Percentiles rank a stretch among this genome's conserved stretches.
Conservation (phyloP, 2,113 vertebrate species). For the Cyprinodon tularosa region DNA sequence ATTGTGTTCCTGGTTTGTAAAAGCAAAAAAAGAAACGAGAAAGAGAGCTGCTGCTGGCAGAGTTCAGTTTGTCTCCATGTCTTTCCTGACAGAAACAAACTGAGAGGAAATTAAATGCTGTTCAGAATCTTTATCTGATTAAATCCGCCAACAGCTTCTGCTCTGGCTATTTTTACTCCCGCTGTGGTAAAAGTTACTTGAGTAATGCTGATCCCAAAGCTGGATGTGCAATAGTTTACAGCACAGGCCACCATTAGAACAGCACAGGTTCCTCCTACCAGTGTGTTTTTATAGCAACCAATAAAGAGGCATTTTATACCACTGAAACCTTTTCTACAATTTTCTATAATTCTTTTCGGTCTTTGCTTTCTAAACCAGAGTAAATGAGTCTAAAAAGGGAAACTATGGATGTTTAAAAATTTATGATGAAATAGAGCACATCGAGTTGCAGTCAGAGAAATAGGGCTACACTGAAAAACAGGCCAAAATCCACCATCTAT, state of each 20-base stretch:
- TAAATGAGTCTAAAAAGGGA: not conserved
- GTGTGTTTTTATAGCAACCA: not conserved
- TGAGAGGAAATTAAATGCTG: constrained; percentile 11
- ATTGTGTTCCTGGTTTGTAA: constrained; percentile 43
- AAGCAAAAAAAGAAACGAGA: constrained; percentile 27
- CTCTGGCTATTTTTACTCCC: not conserved
- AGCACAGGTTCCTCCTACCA: not conserved
- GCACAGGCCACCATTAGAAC: not conserved
- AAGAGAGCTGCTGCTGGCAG: constrained; percentile 51
- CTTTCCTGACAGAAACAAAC: constrained; percentile 5
- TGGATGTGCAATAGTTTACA: not conserved
- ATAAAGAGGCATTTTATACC: too few species aligned
- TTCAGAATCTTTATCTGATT: not conserved
- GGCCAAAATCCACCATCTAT: too few species aligned
- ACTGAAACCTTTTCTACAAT: not conserved
- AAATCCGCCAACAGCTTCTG: not conserved
- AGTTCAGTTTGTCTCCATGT: constrained; percentile 10
- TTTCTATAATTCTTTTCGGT: not conserved
- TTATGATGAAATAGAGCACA: too few species aligned
- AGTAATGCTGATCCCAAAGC: not conserved
- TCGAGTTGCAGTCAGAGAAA: too few species aligned
- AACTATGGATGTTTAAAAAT: not conserved
- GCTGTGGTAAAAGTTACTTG: not conserved
- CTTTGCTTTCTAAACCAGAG: not conserved
- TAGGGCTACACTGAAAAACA: too few species aligned